These are phyloP conservation scores for Drosophila bocki DNA, from an alignment of 1,140 invertebrate species.

Conservation along the genomic window DNA sequence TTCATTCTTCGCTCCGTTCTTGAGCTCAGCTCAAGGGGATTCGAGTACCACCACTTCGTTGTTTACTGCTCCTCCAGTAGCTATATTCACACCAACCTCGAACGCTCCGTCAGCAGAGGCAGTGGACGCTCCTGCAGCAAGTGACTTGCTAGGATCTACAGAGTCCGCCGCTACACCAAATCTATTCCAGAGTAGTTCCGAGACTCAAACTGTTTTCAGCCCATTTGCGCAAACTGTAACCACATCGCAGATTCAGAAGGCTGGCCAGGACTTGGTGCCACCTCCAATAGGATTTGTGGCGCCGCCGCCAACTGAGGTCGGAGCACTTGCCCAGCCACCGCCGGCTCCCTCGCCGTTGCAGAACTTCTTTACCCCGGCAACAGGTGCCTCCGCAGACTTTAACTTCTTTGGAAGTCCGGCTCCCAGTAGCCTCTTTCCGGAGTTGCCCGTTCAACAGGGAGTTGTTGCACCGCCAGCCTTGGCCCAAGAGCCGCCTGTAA, in stretches of 20 bases:
- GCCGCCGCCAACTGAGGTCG: constrained; percentile 1
- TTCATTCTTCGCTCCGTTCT: constrained; percentile 34
- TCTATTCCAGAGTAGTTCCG: constrained; percentile 27
- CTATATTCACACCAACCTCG: background rate
- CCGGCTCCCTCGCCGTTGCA: constrained; percentile 55
- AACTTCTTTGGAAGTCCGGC: constrained; percentile 51
- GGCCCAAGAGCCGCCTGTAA: constrained; percentile 19
- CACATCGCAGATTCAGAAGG: constrained; percentile 45
- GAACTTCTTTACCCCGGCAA: constrained; percentile 58
- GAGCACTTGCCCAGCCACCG: constrained; percentile 13
- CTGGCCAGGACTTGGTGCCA: constrained; percentile 40
- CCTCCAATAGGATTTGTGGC: constrained; percentile 66
- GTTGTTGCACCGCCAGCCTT: constrained; percentile 42
- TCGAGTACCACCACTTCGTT: background rate
- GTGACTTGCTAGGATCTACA: constrained; percentile 14
- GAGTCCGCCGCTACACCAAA: constrained; percentile 18
- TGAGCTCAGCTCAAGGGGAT: constrained; percentile 4
- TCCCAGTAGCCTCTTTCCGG: constrained; percentile 38
- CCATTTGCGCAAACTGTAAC: constrained; percentile 63
- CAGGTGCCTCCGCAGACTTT: constrained; percentile 35
- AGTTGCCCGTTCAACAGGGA: constrained; percentile 37
- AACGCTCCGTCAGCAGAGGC: background rate
- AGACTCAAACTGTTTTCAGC: constrained; percentile 68
- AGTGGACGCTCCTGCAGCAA: constrained; percentile 3
- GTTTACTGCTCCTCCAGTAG: background rate